Evolutionary conservation across 2,888 invertebrate species (phyloP).

Genomic region (Amphipoea lucens): DNA sequence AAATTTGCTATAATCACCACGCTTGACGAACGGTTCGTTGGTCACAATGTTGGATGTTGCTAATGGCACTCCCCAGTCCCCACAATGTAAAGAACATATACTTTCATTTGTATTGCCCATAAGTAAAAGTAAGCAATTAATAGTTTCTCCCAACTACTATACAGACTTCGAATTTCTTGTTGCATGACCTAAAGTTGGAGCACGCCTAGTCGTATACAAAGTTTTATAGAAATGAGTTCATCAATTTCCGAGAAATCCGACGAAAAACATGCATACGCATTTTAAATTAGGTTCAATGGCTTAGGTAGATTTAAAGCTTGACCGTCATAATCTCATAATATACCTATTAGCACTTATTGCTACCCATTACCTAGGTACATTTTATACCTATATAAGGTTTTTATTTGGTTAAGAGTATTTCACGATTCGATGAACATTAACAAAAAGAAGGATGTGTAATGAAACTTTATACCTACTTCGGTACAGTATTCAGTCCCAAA

Average conservation of each 20-base stretch:
- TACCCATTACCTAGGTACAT: not conserved
- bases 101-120: conserved; percentile 5
- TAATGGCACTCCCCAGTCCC: not conserved
- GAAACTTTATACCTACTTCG: not conserved
- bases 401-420: conserved; percentile 19
- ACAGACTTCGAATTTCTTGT: conserved; percentile 10
- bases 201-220: not conserved
- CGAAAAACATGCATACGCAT: conserved; percentile 13
- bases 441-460: conserved; percentile 22
- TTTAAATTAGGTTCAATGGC: conserved; percentile 33
- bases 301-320: conserved; percentile 10
- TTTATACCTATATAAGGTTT: not conserved
- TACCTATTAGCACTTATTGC: not conserved
- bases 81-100: not conserved
- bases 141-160: conserved; percentile 19
- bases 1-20: conserved; percentile 20
- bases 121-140: conserved; percentile 18
- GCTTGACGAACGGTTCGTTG: conserved; percentile 8
- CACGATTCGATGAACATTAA: conserved; percentile 33
- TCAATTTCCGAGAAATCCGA: conserved; percentile 1
- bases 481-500: conserved; percentile 16
- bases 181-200: conserved; percentile 6
- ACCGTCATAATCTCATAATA: not conserved
- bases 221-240: conserved; percentile 20
- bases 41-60: conserved; percentile 12